Conservation (phyloP, 2,113 vertebrate genomes). For the Nycticryphes semicollaris region DNA sequence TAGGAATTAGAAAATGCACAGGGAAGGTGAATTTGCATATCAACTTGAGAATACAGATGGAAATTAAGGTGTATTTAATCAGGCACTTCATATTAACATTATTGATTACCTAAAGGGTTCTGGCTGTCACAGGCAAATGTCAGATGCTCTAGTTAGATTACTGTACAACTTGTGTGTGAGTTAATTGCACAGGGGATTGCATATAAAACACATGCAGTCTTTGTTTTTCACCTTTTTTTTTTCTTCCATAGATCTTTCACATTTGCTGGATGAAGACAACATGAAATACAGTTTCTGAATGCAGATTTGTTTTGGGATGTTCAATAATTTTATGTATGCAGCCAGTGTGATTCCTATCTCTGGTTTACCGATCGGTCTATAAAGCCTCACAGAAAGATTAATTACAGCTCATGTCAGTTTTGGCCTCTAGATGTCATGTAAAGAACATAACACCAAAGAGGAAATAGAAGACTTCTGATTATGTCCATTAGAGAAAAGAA, state of each 20-base stretch:
- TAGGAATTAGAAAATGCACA: not conserved
- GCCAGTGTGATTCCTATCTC: conserved; percentile 52
- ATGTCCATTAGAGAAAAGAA: conserved; percentile 18
- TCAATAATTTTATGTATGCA: conserved; percentile 70
- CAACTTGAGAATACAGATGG: conserved; percentile 34
- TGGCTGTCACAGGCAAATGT: conserved; percentile 60
- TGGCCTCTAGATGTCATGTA: conserved; percentile 78
- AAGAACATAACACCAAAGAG: conserved; percentile 65
- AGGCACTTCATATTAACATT: conserved; percentile 66
- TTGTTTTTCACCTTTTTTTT: not conserved
- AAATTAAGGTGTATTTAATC: conserved; percentile 62
- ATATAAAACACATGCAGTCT: not conserved
- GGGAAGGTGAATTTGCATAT: conserved; percentile 45
- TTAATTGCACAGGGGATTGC: conserved; percentile 4
- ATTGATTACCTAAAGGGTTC: conserved; percentile 65
- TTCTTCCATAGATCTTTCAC: conserved; percentile 21
- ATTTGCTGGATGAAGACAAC: conserved; percentile 6
- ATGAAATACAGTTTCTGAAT: conserved; percentile 50
- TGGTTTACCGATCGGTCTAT: conserved; percentile 43
- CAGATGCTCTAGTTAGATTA: conserved; percentile 61
- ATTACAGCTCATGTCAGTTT: conserved; percentile 73
- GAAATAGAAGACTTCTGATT: conserved; percentile 68
- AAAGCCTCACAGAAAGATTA: conserved; percentile 72
- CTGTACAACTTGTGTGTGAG: conserved; percentile 20
- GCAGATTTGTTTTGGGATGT: conserved; percentile 48